These are phyloP conservation scores for Ophion obscuratus DNA, from an alignment of 2,888 invertebrate species.

Conservation along the genomic window DNA sequence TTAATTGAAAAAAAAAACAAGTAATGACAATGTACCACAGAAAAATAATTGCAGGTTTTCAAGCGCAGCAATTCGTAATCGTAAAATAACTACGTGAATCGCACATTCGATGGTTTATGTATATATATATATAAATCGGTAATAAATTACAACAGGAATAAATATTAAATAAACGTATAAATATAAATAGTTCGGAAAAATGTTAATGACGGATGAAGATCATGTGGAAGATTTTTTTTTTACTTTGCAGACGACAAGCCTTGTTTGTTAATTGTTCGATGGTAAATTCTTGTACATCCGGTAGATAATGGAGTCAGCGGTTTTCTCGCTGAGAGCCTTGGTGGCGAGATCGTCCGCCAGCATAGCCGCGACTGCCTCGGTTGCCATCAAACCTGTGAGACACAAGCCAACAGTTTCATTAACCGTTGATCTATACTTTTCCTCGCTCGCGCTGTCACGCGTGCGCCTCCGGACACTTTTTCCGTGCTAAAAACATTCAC, in stretches of 20 bases:
- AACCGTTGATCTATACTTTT: slow-evolving; percentile 31
- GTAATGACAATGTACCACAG: background rate
- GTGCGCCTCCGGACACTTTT: slow-evolving; percentile 6
- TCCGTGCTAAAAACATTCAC: background rate
- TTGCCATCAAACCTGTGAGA: slow-evolving; percentile 80
- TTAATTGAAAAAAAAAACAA: background rate
- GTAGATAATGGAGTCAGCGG: slow-evolving; percentile 79
- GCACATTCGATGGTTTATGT: background rate
- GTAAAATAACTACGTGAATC: background rate
- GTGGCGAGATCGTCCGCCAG: slow-evolving; percentile 81
- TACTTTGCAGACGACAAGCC: background rate
- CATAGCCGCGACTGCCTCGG: slow-evolving; percentile 83
- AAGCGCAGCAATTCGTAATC: background rate
- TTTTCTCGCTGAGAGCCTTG: slow-evolving; percentile 79
- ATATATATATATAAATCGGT: slow-evolving; percentile 33
- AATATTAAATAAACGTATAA: slow-evolving; percentile 30
- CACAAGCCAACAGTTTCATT: slow-evolving; percentile 64
- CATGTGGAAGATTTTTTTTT: slow-evolving; percentile 14
- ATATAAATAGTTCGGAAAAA: slow-evolving; percentile 31
- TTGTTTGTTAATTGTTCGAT: slow-evolving; percentile 67
- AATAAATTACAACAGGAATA: slow-evolving; percentile 37
- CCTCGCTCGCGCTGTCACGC: slow-evolving; percentile 3
- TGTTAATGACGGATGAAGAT: slow-evolving; percentile 11
- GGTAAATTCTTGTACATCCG: slow-evolving; percentile 81
- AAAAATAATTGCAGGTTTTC: background rate